These are phyloP conservation scores for Glyphotaelius pellucidus DNA, from an alignment of 2,888 invertebrate species.

Conservation along the genomic window DNA sequence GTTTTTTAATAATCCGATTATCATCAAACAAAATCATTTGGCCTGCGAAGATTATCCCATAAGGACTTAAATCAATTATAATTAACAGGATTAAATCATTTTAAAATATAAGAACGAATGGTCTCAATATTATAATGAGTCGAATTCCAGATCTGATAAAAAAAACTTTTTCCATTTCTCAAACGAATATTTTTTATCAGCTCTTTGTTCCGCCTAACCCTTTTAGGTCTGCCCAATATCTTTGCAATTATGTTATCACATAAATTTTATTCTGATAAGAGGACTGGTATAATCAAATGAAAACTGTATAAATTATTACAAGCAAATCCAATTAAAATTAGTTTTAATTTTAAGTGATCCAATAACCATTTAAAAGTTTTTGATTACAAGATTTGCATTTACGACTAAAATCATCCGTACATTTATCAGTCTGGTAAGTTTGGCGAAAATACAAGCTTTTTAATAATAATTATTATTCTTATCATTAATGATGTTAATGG, in stretches of 20 bases:
- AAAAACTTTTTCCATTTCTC: slow-evolving; percentile 3
- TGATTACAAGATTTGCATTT: neutral
- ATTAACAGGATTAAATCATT: slow-evolving; percentile 24
- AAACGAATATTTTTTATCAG: neutral
- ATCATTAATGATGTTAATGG: neutral
- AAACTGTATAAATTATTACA: neutral
- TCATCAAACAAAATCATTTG: slow-evolving; percentile 10
- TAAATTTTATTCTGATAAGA: neutral
- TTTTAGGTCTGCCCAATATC: neutral
- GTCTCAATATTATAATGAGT: neutral
- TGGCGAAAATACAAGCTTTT: neutral
- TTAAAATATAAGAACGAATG: slow-evolving; percentile 17
- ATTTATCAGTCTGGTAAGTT: neutral
- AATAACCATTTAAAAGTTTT: neutral
- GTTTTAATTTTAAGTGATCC: neutral
- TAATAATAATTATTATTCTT: too few species aligned
- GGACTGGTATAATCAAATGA: neutral
- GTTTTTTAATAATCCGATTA: slow-evolving; percentile 35
- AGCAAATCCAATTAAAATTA: neutral
- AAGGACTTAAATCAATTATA: slow-evolving; percentile 14
- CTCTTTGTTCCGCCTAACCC: neutral
- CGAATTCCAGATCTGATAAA: neutral
- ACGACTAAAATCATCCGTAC: neutral
- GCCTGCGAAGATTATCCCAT: slow-evolving; percentile 17
- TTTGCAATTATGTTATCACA: neutral